phyloP scores from a whole-genome alignment of 2,797 vertebrate genomes.

The Galagoides demidoff region DNA sequence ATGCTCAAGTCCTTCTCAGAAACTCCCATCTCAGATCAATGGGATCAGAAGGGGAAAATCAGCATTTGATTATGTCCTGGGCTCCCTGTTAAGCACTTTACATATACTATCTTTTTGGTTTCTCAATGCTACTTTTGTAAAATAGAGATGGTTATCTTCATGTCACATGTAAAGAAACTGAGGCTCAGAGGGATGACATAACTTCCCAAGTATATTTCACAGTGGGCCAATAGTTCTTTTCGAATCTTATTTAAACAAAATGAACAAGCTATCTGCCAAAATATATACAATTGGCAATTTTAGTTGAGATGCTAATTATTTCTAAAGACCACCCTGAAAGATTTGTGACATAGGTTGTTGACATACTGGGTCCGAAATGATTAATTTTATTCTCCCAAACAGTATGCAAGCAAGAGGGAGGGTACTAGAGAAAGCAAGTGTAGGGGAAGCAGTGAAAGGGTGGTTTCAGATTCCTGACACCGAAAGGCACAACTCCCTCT shows the following conservation, averaged over 20 bases:
- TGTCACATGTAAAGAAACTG: background rate
- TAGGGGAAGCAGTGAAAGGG: background rate
- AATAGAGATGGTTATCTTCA: background rate
- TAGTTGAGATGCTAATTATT: constrained; percentile 50
- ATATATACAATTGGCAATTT: background rate
- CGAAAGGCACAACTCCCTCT: background rate
- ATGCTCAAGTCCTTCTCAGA: background rate
- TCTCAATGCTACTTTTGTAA: background rate
- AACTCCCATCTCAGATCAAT: background rate
- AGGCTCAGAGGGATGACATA: background rate
- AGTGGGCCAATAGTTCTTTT: background rate
- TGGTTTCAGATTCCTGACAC: constrained; percentile 2
- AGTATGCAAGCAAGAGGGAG: background rate
- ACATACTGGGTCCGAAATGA: background rate
- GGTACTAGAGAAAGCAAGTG: constrained; percentile 52
- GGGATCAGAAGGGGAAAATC: background rate
- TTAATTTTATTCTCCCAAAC: constrained; percentile 73
- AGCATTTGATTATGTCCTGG: background rate
- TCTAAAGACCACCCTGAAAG: background rate
- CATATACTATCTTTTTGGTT: background rate
- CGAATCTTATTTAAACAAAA: background rate
- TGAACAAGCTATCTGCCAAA: background rate
- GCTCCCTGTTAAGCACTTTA: background rate
- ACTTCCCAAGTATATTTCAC: background rate
- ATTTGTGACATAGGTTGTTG: constrained; percentile 48